These are phyloP conservation scores for Xestoiulus laeticollis DNA, from an alignment of 2,888 invertebrate genomes.

Conservation along the genomic window DNA sequence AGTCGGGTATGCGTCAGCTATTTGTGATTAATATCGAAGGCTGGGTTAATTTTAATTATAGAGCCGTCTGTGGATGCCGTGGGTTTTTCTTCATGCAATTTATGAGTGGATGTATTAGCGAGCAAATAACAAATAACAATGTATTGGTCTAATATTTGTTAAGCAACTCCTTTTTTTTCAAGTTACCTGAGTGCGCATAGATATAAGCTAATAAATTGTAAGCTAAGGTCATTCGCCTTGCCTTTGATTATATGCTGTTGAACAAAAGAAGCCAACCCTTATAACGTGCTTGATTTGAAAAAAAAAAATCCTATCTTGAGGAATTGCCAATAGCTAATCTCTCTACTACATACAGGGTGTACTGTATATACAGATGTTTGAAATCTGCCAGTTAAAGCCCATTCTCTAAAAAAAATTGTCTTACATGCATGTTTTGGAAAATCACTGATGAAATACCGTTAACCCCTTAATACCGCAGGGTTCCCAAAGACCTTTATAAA, in stretches of 20 bases:
- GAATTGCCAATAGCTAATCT: constrained; percentile 13
- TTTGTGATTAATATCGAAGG: constrained; percentile 16
- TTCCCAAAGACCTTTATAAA: too few species aligned
- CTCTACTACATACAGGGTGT: neutral
- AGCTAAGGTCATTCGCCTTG: constrained; percentile 13
- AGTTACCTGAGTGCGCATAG: constrained; percentile 13
- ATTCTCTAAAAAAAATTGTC: too few species aligned
- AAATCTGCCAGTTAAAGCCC: too few species aligned
- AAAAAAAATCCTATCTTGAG: neutral
- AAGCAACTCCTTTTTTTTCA: neutral
- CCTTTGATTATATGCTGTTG: constrained; percentile 18
- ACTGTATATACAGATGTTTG: neutral
- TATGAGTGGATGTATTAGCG: neutral
- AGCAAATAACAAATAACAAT: constrained; percentile 9
- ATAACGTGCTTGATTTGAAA: neutral
- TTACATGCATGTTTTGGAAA: too few species aligned
- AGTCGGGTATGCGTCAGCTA: neutral
- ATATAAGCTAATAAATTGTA: constrained; percentile 26
- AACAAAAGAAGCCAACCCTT: constrained; percentile 26
- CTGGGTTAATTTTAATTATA: constrained; percentile 1
- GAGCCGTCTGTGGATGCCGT: neutral
- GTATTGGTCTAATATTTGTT: constrained; percentile 18
- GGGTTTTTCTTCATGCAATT: neutral
- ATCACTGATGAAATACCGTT: too few species aligned
- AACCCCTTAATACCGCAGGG: too few species aligned